A percentile compares a stretch with the other conserved stretches of the same genome.
These are phyloP conservation scores for Incurvaria masculella DNA, from an alignment of 2,888 invertebrate species.

Conservation along the genomic window DNA sequence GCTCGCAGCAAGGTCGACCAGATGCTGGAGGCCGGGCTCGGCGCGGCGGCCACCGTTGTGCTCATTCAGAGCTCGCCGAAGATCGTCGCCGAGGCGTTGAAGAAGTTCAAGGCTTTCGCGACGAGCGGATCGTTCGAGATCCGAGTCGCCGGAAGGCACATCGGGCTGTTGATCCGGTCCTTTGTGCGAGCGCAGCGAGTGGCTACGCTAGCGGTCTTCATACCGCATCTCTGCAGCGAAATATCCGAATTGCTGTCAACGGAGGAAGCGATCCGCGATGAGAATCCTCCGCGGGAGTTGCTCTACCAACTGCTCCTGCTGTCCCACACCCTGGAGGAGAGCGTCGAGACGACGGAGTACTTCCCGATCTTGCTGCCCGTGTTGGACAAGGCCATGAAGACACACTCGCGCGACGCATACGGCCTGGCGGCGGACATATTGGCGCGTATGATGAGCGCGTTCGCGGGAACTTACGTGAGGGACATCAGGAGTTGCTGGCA, in stretches of 20 bases:
- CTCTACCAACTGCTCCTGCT: conserved; percentile 74
- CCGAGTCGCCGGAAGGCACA: conserved; percentile 77
- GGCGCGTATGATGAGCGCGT: conserved; percentile 52
- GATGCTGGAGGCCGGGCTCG: conserved; percentile 67
- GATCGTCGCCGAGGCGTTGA: conserved; percentile 62
- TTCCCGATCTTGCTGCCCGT: conserved; percentile 61
- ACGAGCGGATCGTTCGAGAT: conserved; percentile 77
- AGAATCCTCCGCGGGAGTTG: conserved; percentile 74
- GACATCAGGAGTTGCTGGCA: conserved; percentile 61
- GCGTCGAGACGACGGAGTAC: conserved; percentile 62
- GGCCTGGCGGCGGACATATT: conserved; percentile 59
- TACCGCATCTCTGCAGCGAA: conserved; percentile 69
- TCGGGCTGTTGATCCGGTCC: conserved; percentile 67
- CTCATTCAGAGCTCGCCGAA: conserved; percentile 70
- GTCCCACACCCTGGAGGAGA: conserved; percentile 66
- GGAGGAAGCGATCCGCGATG: conserved; percentile 68
- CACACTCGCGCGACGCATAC: conserved; percentile 61
- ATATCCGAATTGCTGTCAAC: conserved; percentile 60
- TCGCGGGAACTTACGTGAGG: conserved; percentile 28
- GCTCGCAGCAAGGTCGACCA: conserved; percentile 67
- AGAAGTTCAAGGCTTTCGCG: conserved; percentile 72
- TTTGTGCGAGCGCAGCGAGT: conserved; percentile 66
- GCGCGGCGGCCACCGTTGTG: conserved; percentile 64
- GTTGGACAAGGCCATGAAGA: conserved; percentile 66
- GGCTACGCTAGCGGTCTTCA: conserved; percentile 65